Base-by-base conservation (phyloP, 2,113 vertebrate genomes). In the Lutjanus erythropterus region DNA sequence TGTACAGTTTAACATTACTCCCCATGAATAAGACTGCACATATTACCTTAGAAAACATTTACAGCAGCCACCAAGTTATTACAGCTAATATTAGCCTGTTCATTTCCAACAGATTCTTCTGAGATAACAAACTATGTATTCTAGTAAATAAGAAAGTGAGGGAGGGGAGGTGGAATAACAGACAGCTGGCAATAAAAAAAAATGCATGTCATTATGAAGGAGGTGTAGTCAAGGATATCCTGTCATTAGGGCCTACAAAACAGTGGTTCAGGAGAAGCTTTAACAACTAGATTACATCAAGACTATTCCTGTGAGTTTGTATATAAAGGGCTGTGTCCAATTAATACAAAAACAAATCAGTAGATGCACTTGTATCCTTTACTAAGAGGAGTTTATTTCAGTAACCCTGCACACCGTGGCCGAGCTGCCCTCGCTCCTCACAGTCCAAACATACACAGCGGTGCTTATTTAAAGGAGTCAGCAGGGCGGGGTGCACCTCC, bases 171-270 rank as follows among this genome's bases (percentile, higher is more conserved):
- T 73, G 78, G 80, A 71, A 81, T 53, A 76, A 77, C 39, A 21
- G 52, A 35, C 41, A 39, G 75, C 37, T 55, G 15, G 67, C 41
- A 53, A 82, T 65, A 72, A 70, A 62, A 42, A 76, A 71, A 53
- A 46, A 62, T 11, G 18, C 78, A 72, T 50, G 60, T 76, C 23
- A 78, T 81, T 71, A 79, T 68, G 56, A 74, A 61, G 62, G 69
- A 64, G 78, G 71, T 62, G 85, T 25, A 80, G 87, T 61, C 7
- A 9, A 68, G 90, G 89, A 94, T 85, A 87, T 93, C 90, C 91
- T 89, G 84, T 86, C 82, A 91, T 88, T 84, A 67, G 35, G 39
- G n/a, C 42, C 46, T 31, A 56, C 41, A 75, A 78, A 81, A 76
- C 72, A 61, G 70, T 50, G 47, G 37, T 50, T 68, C 35, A 58